phyloP scores from a whole-genome alignment of 2,797 vertebrate genomes.

The Parambassis ranga region DNA sequence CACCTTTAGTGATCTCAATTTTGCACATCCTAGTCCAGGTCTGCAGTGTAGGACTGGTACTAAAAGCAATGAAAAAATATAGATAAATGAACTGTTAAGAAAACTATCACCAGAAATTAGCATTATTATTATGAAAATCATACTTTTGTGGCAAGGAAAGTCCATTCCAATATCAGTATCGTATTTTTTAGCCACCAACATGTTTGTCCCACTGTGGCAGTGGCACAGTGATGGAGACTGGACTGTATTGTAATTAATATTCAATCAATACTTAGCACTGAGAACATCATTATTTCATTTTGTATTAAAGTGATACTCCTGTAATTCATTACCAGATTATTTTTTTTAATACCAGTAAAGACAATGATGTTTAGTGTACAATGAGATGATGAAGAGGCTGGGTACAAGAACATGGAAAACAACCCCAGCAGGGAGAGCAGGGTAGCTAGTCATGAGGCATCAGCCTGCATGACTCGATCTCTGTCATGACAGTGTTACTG shows the following conservation, averaged over 20 bases:
- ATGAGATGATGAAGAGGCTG: background rate
- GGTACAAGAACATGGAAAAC: background rate
- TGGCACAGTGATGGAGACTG: background rate
- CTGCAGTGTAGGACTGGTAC: no score
- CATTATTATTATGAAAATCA: no score
- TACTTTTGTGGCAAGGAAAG: no score
- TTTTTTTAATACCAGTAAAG: background rate
- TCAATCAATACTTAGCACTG: constrained; percentile 23
- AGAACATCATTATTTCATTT: background rate
- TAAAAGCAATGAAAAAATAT: no score
- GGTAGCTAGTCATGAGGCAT: constrained; percentile 9
- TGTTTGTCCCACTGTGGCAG: background rate
- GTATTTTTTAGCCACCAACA: no score
- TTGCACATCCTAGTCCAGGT: no score
- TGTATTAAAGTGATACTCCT: background rate
- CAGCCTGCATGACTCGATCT: constrained; percentile 9
- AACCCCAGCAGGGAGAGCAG: background rate
- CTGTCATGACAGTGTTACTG: constrained; percentile 30
- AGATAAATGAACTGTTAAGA: no score
- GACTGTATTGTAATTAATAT: background rate
- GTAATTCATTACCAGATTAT: background rate
- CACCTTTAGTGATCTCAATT: no score
- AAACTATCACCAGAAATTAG: no score
- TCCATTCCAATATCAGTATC: no score
- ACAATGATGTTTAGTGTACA: background rate